Evolutionary conservation across 1,140 invertebrate species (phyloP).

Genomic region (Cecropterus lyciades): DNA sequence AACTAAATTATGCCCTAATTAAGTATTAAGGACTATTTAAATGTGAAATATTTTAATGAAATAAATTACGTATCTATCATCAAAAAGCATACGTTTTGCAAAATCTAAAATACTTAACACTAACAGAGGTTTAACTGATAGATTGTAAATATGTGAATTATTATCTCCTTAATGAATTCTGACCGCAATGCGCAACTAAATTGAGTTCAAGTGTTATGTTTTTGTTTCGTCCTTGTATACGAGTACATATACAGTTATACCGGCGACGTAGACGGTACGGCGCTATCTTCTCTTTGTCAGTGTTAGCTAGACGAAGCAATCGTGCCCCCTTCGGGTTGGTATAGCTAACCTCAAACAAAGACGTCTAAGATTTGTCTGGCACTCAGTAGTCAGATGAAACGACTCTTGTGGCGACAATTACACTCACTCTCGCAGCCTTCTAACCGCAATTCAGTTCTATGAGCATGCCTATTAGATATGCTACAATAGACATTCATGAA

Average conservation of each 20-base stretch:
- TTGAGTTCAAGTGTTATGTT: slow-evolving; percentile 4
- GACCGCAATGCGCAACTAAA: slow-evolving; percentile 7
- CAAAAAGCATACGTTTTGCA: too few relatives aligned
- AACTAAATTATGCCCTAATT: too few relatives aligned
- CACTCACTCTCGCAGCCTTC: slow-evolving; percentile 8
- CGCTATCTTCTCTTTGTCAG: slow-evolving; percentile 9
- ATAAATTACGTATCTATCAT: too few relatives aligned
- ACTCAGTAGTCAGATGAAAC: slow-evolving; percentile 14
- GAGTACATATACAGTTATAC: neutral
- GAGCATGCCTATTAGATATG: slow-evolving; percentile 1
- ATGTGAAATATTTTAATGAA: too few relatives aligned
- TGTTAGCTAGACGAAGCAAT: slow-evolving; percentile 6
- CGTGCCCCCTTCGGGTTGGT: neutral
- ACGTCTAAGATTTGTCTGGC: slow-evolving; percentile 18
- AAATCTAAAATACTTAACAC: neutral
- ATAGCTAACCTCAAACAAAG: slow-evolving; percentile 8
- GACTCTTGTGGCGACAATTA: slow-evolving; percentile 10
- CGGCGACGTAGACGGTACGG: neutral
- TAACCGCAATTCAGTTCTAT: neutral
- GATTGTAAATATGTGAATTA: neutral
- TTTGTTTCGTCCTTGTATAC: slow-evolving; percentile 5
- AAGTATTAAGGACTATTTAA: too few relatives aligned
- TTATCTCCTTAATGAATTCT: neutral
- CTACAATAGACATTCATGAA: neutral
- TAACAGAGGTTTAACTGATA: neutral